Conservation (phyloP, 2,888 invertebrate species). For the Rhagonycha fulva region DNA sequence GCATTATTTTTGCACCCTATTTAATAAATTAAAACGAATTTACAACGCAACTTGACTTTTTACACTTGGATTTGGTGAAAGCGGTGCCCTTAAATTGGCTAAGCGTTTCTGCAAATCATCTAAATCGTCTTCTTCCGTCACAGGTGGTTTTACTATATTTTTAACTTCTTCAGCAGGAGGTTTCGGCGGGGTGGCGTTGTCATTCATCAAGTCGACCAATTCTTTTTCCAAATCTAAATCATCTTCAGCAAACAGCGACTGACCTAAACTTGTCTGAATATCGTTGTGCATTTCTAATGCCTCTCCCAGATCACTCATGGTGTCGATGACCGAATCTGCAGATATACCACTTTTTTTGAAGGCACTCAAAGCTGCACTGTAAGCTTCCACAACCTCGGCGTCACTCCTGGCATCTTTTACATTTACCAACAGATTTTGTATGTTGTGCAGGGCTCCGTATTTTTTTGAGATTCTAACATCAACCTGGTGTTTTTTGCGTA, state of each 20-base stretch:
- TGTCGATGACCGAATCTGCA: conserved; percentile 71
- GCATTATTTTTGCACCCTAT: not conserved
- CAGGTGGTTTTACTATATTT: not conserved
- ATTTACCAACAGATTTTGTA: conserved; percentile 62
- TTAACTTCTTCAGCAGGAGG: not conserved
- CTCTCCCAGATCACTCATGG: conserved; percentile 75
- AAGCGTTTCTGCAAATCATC: conserved; percentile 40
- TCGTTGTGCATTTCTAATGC: conserved; percentile 64
- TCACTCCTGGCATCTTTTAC: conserved; percentile 64
- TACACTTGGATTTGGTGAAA: conserved; percentile 15
- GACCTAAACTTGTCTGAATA: conserved; percentile 60
- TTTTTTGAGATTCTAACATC: conserved; percentile 62
- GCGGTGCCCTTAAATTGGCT: conserved; percentile 43
- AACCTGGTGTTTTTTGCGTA: conserved; percentile 65
- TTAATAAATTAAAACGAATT: conserved; percentile 18
- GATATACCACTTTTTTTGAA: conserved; percentile 67
- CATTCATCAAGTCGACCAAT: conserved; percentile 62
- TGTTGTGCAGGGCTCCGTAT: conserved; percentile 61
- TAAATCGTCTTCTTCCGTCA: conserved; percentile 29
- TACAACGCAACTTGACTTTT: conserved; percentile 12
- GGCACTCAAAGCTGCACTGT: conserved; percentile 69
- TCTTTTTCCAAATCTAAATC: conserved; percentile 71
- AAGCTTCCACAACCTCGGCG: conserved; percentile 62
- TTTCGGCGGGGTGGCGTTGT: conserved; percentile 8
- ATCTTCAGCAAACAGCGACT: conserved; percentile 57